phyloP scores from a whole-genome alignment of 2,113 vertebrate species.

The Helogale parvula region DNA sequence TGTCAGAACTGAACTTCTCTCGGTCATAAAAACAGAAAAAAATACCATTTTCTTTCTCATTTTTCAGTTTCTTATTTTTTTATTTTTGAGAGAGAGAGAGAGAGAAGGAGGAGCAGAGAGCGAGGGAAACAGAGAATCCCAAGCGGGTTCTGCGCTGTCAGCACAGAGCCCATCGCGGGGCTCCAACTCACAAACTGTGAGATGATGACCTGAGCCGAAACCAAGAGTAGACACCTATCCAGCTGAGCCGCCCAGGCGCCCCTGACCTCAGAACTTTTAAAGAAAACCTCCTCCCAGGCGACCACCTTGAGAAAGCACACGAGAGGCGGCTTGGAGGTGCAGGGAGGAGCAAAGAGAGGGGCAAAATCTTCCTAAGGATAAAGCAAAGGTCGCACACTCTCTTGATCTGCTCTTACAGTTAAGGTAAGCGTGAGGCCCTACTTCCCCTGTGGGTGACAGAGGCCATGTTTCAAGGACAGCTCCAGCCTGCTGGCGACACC shows the following conservation, averaged over 20 bases:
- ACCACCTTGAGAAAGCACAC: not conserved
- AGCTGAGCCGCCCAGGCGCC: too few species aligned
- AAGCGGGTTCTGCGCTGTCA: too few species aligned
- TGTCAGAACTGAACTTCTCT: not conserved
- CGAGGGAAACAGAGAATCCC: too few species aligned
- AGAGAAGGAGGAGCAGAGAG: too few species aligned
- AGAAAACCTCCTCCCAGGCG: not conserved
- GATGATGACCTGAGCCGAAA: too few species aligned
- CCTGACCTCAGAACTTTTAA: not conserved
- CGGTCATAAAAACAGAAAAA: not conserved
- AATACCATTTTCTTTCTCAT: not conserved
- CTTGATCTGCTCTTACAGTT: not conserved
- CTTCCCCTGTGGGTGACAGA: not conserved
- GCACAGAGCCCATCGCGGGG: too few species aligned
- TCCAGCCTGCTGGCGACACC: not conserved
- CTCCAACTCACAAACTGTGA: too few species aligned
- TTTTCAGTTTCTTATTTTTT: too few species aligned
- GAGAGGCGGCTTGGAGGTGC: accelerated
- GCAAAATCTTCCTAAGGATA: not conserved
- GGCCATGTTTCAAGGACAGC: not conserved
- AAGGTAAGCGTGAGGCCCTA: not conserved
- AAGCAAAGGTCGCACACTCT: not conserved
- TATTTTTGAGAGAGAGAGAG: too few species aligned
- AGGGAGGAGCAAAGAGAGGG: not conserved
- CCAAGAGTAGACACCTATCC: too few species aligned